Conservation (phyloP, 2,888 invertebrate species). For the Pteria penguin region DNA sequence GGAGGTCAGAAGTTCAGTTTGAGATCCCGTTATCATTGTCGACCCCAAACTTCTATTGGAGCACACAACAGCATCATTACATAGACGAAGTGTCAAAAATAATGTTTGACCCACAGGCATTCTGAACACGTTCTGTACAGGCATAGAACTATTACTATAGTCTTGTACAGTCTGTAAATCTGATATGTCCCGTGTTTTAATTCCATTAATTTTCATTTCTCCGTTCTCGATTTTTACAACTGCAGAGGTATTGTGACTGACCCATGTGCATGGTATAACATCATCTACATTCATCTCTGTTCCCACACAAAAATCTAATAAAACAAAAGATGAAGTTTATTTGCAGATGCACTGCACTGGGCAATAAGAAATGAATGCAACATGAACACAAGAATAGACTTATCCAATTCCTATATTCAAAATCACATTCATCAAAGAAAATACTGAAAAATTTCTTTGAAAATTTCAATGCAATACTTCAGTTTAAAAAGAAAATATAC, state of each 20-base stretch:
- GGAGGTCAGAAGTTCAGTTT: constrained; percentile 42
- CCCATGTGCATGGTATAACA: constrained; percentile 51
- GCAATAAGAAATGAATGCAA: no score
- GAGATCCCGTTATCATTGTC: constrained; percentile 41
- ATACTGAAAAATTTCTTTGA: no score
- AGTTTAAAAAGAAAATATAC: no score
- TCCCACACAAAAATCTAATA: constrained; percentile 55
- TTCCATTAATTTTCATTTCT: constrained; percentile 35
- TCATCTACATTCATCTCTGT: constrained; percentile 39
- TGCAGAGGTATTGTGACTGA: constrained; percentile 44
- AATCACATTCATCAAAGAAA: no score
- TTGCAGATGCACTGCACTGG: no score
- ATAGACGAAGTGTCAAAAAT: constrained; percentile 43
- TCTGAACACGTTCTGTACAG: not conserved
- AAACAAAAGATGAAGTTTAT: not conserved
- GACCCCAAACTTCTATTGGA: constrained; percentile 48
- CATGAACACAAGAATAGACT: no score
- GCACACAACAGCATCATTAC: constrained; percentile 58
- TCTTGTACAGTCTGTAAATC: constrained; percentile 31
- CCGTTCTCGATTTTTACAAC: constrained; percentile 47
- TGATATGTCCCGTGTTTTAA: constrained; percentile 30
- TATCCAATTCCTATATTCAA: no score
- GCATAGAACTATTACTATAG: not conserved
- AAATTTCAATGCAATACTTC: no score
- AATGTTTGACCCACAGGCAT: constrained; percentile 20